phyloP scores from a whole-genome alignment of 2,888 invertebrate genomes.

The Machimus atricapillus region DNA sequence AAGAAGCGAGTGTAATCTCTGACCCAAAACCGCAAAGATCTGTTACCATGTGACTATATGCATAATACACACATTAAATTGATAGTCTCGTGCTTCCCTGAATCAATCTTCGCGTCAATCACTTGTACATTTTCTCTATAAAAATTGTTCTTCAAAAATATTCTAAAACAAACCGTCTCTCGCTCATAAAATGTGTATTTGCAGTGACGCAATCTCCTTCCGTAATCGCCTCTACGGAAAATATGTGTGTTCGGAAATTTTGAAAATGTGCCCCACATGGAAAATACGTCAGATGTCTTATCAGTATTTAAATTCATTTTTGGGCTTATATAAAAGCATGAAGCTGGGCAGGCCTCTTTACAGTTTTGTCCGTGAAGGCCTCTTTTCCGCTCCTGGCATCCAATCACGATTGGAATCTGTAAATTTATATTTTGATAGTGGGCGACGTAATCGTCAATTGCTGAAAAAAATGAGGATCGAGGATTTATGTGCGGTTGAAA shows the following conservation, averaged over 20 bases:
- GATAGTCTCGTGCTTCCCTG: constrained; percentile 16
- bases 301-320: not conserved
- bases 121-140: not conserved
- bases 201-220: constrained; percentile 12
- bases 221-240: not conserved
- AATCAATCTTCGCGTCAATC: not conserved
- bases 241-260: not conserved
- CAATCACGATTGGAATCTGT: not conserved
- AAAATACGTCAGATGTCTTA: constrained; percentile 16
- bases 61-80: not conserved
- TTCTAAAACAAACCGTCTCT: not conserved
- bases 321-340: constrained; percentile 12
- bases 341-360: not conserved
- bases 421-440: not conserved
- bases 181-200: not conserved
- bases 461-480: constrained; percentile 20
- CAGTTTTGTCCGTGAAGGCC: not conserved
- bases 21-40: not conserved
- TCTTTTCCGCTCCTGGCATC: not conserved
- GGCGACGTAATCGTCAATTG: not conserved
- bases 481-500: constrained; percentile 6
- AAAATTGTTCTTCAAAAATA: not conserved
- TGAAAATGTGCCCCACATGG: constrained; percentile 19
- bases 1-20: not conserved
- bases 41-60: constrained; percentile 6